Conservation (phyloP, 2,113 vertebrate species). For the Perca fluviatilis region DNA sequence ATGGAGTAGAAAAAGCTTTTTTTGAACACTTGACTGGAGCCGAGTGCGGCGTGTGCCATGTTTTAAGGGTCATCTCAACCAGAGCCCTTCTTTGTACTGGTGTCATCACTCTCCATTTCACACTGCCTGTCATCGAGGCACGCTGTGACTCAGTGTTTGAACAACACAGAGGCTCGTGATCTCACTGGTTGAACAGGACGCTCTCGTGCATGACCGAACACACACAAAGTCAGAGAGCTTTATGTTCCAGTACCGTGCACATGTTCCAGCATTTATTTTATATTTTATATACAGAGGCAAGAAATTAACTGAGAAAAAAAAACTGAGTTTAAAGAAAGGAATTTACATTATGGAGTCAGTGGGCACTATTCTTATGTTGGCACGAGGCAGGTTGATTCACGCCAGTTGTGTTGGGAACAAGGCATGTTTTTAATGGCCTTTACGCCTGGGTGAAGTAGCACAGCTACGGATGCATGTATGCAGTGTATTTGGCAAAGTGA, state of each 20-base stretch:
- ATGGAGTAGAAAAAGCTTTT: conserved; percentile 68
- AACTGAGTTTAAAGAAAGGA: not conserved
- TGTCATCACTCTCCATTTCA: conserved; percentile 81
- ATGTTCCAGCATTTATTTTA: not conserved
- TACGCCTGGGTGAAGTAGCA: conserved; percentile 24
- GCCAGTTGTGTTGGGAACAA: conserved; percentile 24
- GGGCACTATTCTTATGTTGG: conserved; percentile 36
- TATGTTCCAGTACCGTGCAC: conserved; percentile 6
- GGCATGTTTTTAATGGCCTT: conserved; percentile 14
- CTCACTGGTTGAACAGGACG: conserved; percentile 55
- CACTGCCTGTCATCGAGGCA: conserved; percentile 58
- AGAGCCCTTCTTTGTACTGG: conserved; percentile 68
- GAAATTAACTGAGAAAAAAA: not conserved
- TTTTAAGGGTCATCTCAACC: conserved; percentile 77
- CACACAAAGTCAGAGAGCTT: conserved; percentile 23
- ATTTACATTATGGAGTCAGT: conserved; percentile 10
- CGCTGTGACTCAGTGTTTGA: conserved; percentile 66
- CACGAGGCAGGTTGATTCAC: conserved; percentile 5
- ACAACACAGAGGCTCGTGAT: conserved; percentile 54
- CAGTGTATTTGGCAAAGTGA: not conserved
- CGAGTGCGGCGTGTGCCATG: conserved; percentile 54
- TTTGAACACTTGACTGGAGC: conserved; percentile 75
- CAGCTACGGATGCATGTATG: not conserved
- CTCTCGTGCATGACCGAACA: conserved; percentile 41
- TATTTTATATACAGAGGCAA: conserved; percentile 3